Conservation (phyloP, 2,888 invertebrate species). For the Shargacucullia verbasci region DNA sequence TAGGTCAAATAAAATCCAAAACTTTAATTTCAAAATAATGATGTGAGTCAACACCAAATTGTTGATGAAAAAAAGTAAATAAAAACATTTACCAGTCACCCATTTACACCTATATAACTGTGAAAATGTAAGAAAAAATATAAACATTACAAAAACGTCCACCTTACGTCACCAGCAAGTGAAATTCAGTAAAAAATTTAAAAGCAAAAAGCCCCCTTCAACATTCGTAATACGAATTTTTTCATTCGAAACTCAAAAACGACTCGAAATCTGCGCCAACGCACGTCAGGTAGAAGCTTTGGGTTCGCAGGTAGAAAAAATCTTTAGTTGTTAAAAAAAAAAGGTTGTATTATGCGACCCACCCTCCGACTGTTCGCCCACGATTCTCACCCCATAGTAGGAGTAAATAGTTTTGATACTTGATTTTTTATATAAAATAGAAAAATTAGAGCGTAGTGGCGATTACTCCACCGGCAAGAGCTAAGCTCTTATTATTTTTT, state of each 20-base stretch:
- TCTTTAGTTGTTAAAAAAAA: slow-evolving; percentile 80
- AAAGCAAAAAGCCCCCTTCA: slow-evolving; percentile 80
- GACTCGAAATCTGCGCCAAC: slow-evolving; percentile 80
- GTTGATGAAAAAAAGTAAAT: slow-evolving; percentile 29
- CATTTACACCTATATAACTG: slow-evolving; percentile 52
- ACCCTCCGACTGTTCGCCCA: slow-evolving; percentile 81
- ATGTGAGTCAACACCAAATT: not conserved
- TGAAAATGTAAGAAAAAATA: slow-evolving; percentile 56
- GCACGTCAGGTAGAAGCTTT: slow-evolving; percentile 81
- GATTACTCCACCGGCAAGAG: too few relatives aligned
- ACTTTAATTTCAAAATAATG: slow-evolving; percentile 1
- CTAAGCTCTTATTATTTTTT: too few relatives aligned
- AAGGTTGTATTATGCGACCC: slow-evolving; percentile 84
- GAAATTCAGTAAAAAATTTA: slow-evolving; percentile 81
- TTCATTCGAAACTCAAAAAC: slow-evolving; percentile 72
- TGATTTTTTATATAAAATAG: slow-evolving; percentile 7
- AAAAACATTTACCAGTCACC: slow-evolving; percentile 51
- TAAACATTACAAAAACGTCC: slow-evolving; percentile 78
- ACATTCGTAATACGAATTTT: slow-evolving; percentile 67
- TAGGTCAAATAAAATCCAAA: not conserved
- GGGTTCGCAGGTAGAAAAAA: slow-evolving; percentile 88
- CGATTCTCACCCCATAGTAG: slow-evolving; percentile 69
- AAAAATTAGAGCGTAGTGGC: too few relatives aligned
- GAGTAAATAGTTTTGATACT: slow-evolving; percentile 57
- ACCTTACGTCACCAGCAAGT: slow-evolving; percentile 77